Evolutionary conservation across 2,888 invertebrate genomes (phyloP).

Genomic region (Orchesella flavescens): DNA sequence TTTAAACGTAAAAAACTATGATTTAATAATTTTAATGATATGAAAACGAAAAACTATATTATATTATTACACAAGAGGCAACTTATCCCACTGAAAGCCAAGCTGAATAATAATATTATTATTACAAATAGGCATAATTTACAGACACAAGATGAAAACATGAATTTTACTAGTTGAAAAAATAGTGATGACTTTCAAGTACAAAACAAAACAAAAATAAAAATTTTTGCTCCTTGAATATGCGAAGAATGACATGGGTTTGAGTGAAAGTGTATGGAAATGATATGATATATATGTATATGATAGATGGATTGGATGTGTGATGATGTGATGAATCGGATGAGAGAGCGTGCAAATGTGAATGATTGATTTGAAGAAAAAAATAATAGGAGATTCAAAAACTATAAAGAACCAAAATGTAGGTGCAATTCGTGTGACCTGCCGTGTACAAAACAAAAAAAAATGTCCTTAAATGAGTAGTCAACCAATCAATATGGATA

Average conservation of each 20-base stretch:
- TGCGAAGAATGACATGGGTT: background rate
- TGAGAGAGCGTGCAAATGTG: slow-evolving; percentile 17
- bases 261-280: background rate
- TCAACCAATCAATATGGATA: slow-evolving; percentile 12
- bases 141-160: slow-evolving; percentile 1
- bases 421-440: slow-evolving; percentile 54
- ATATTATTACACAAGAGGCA: slow-evolving; percentile 30
- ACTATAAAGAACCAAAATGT: slow-evolving; percentile 2
- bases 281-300: background rate
- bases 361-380: background rate
- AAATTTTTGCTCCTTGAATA: slow-evolving; percentile 31
- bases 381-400: background rate
- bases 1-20: slow-evolving; percentile 5
- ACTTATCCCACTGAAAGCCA: slow-evolving; percentile 58
- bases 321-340: slow-evolving; percentile 8
- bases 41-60: slow-evolving; percentile 3
- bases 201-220: slow-evolving; percentile 52
- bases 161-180: slow-evolving; percentile 10
- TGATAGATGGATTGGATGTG: background rate
- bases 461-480: background rate
- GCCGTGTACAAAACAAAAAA: slow-evolving; percentile 43
- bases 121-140: background rate
- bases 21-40: background rate
- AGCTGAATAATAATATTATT: slow-evolving; percentile 13
- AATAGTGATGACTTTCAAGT: slow-evolving; percentile 60